phyloP scores from a whole-genome alignment of 2,113 vertebrate genomes.

The Cavia aperea region DNA sequence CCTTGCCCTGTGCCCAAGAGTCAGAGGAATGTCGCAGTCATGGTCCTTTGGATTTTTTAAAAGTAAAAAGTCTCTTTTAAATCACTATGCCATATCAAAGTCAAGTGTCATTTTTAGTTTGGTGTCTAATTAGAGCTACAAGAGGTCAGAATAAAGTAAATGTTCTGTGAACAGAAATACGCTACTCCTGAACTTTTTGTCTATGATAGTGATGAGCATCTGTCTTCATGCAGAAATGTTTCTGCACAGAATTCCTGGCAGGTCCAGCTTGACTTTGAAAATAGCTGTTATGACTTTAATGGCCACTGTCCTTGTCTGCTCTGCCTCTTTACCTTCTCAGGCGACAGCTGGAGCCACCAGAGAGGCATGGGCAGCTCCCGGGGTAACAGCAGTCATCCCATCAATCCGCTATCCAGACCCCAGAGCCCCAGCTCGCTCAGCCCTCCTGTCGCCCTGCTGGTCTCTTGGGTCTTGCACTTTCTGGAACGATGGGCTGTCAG shows the following conservation, averaged over 20 bases:
- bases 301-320: not conserved
- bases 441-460: not conserved
- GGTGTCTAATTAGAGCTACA: slow-evolving; percentile 61
- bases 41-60: slow-evolving; percentile 25
- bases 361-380: not conserved
- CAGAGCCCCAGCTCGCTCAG: not conserved
- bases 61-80: slow-evolving; percentile 24
- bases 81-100: slow-evolving; percentile 17
- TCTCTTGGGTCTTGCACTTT: not conserved
- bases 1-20: not conserved
- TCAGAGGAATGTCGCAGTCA: not conserved
- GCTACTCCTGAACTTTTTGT: slow-evolving; percentile 47
- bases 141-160: slow-evolving; percentile 21
- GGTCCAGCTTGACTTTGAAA: not conserved
- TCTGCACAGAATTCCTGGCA: not conserved
- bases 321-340: no score
- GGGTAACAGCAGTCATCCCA: not conserved
- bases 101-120: slow-evolving; percentile 59
- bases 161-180: not conserved
- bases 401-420: no score
- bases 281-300: not conserved
- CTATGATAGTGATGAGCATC: slow-evolving; percentile 19
- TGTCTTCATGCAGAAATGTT: slow-evolving; percentile 12
- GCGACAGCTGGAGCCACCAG: not conserved
- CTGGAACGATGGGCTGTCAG: not conserved